Conservation (phyloP, 2,888 invertebrate species). For the Hydropsyche betteni region DNA sequence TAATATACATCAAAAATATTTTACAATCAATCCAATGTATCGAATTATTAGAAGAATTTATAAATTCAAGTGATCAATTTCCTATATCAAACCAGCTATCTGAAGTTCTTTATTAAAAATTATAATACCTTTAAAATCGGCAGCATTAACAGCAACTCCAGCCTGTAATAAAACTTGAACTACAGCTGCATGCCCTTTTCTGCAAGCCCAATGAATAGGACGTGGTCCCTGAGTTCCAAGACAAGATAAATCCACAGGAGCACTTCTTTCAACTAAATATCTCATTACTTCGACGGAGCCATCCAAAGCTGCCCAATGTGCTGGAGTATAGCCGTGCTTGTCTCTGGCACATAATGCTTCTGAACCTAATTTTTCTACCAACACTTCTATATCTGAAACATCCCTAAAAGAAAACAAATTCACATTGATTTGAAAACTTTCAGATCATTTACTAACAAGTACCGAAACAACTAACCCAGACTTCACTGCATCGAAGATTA, state of each 20-base stretch:
- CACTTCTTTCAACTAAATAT: slow-evolving; percentile 83
- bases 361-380: slow-evolving; percentile 83
- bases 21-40: no score
- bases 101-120: neutral
- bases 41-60: no score
- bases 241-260: slow-evolving; percentile 86
- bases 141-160: slow-evolving; percentile 88
- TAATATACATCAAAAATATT: no score
- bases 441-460: neutral
- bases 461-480: slow-evolving; percentile 70
- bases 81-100: neutral
- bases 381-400: slow-evolving; percentile 82
- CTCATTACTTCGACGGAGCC: slow-evolving; percentile 91
- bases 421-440: neutral
- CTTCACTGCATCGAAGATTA: slow-evolving; percentile 86
- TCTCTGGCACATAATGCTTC: slow-evolving; percentile 83
- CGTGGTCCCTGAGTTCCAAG: slow-evolving; percentile 88
- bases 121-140: slow-evolving; percentile 80
- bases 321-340: slow-evolving; percentile 92
- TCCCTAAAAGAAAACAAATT: slow-evolving; percentile 65
- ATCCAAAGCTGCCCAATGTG: slow-evolving; percentile 91
- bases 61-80: neutral
- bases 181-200: slow-evolving; percentile 90
- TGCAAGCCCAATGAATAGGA: slow-evolving; percentile 94
- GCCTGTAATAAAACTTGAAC: slow-evolving; percentile 82